Conservation (phyloP, 2,888 invertebrate species). For the Hydriomena furcata region DNA sequence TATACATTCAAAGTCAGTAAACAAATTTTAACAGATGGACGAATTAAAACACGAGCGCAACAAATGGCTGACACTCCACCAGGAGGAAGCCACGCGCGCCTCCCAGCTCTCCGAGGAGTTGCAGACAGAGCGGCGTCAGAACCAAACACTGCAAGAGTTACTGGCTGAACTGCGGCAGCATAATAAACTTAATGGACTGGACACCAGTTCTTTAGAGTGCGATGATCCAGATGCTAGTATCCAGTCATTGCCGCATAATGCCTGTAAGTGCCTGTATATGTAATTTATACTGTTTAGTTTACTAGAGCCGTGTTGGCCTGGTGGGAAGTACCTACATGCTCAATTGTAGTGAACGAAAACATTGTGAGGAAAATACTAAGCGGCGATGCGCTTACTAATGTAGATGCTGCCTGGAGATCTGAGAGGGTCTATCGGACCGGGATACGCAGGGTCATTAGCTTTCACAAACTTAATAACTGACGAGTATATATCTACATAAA, state of each 20-base stretch:
- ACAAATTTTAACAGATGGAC: conserved; percentile 61
- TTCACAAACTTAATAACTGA: too few relatives aligned
- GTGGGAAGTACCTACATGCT: too few relatives aligned
- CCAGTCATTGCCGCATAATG: conserved; percentile 58
- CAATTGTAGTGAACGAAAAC: too few relatives aligned
- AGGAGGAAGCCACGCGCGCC: conserved; percentile 55
- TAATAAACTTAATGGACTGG: conserved; percentile 57
- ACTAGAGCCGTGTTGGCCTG: too few relatives aligned
- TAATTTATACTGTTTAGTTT: too few relatives aligned
- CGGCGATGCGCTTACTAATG: too few relatives aligned
- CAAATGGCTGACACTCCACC: conserved; percentile 58
- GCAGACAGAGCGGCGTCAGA: conserved; percentile 54
- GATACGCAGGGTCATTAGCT: too few relatives aligned
- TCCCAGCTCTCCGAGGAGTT: conserved; percentile 57
- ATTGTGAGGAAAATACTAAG: too few relatives aligned
- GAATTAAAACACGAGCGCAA: conserved; percentile 70
- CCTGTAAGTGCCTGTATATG: too few relatives aligned
- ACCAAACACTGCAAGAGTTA: conserved; percentile 57
- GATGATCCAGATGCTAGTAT: conserved; percentile 68
- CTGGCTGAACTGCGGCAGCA: conserved; percentile 64
- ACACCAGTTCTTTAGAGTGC: conserved; percentile 67
- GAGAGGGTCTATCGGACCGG: too few relatives aligned
- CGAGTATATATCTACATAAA: not conserved
- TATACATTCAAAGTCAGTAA: too few relatives aligned
- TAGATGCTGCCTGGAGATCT: too few relatives aligned